Evolutionary conservation across 2,113 vertebrate genomes (phyloP), one percentile per base, ranked within the genome.

Genomic region (Neomonachus schauinslandi): DNA sequence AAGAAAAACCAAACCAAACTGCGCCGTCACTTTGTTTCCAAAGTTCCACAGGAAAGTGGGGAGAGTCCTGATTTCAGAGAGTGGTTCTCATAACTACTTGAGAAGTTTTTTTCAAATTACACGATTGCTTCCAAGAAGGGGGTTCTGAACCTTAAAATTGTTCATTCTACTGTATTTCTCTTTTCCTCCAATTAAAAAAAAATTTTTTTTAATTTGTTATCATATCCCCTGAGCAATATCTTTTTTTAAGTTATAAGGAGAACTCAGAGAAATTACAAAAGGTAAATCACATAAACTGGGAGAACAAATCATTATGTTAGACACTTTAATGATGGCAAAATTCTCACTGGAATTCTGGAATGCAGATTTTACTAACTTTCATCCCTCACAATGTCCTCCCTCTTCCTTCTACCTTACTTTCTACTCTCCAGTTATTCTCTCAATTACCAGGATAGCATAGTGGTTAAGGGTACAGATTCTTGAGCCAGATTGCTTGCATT

Each of bases 291-390:
- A 24, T 82, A 89, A 95, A 89, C 28, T 72, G 42, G 74, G 39
- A 95, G 10, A 28, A 53, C 5, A 82, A 86, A n/a, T 92, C 67
- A 87, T 74, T 92, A 72, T 51, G 22, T 84, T 72, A 89, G 51
- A 69, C 16, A 83, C 46, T 92, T 77, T 21, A 82, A 89, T 67
- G 28, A 0, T 80, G 33, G 51, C 24, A 83, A 76, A 22, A 81
- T n/a, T 28, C 15, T 95, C 49, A 89, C 57, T 91, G 46, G 67
- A 71, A 94, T 93, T 95, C 69, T 92, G 61, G 19, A 93, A 94
- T 31, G 2, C 36, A 84, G 13, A 77, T 55, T 67, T 92, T 57
- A 87, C 6, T 39, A 80, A 83, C 24, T 55, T 91, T 39, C n/a
- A 69, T 33, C 16, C 39, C 39, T 91, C 31, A 88, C 28, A 53